Conservation (phyloP, 2,888 invertebrate species). For the Lasius fuliginosus region DNA sequence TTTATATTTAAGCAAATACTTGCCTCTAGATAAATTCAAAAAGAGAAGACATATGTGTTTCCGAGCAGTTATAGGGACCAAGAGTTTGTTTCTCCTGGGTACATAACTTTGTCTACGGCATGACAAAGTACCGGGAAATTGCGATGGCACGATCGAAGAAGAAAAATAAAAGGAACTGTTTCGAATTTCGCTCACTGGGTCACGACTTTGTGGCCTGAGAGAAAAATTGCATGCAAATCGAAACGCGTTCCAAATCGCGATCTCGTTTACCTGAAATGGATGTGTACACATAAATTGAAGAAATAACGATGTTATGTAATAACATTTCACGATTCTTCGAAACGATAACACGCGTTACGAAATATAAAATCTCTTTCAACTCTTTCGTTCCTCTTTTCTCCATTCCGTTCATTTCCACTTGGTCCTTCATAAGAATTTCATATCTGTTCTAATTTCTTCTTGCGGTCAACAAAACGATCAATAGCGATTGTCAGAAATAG, state of each 20-base stretch:
- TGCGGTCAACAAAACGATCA: constrained; percentile 5
- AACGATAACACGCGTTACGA: background rate
- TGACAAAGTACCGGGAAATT: constrained; percentile 33
- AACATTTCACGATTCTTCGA: constrained; percentile 7
- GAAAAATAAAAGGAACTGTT: constrained; percentile 36
- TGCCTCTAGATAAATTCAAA: constrained; percentile 35
- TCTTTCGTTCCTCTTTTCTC: background rate
- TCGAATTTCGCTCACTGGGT: constrained; percentile 55
- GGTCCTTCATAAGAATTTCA: constrained; percentile 17
- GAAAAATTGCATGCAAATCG: constrained; percentile 53
- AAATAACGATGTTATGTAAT: background rate
- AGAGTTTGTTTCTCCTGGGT: constrained; percentile 80
- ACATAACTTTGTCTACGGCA: constrained; percentile 58
- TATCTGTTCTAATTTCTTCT: constrained; percentile 23
- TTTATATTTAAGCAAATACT: constrained; percentile 34
- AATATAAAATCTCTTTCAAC: background rate
- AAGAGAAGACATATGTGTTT: constrained; percentile 48
- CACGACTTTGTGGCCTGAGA: constrained; percentile 66
- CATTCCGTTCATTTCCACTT: background rate
- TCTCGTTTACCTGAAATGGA: constrained; percentile 12
- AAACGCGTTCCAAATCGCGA: constrained; percentile 3
- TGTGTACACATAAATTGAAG: background rate
- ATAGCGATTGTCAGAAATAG: constrained; percentile 22
- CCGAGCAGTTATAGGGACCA: constrained; percentile 80
- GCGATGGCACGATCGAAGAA: constrained; percentile 37